Evolutionary conservation across 2,888 invertebrate species (phyloP).

Genomic region (Hylaea fasciaria): DNA sequence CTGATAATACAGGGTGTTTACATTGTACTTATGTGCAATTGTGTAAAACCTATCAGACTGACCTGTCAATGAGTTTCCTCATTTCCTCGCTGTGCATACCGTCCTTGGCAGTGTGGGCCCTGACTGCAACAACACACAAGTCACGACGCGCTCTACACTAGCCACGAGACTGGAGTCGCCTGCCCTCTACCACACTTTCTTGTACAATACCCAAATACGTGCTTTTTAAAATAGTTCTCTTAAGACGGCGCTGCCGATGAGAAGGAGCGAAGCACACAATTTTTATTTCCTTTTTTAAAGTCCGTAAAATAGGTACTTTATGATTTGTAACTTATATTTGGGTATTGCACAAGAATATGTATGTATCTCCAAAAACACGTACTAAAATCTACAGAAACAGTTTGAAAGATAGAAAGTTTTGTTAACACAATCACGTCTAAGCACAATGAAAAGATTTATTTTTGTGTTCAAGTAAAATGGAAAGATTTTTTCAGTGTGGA

Average conservation of each 20-base stretch:
- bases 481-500: constrained; percentile 46
- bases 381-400: constrained; percentile 77
- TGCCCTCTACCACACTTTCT: constrained; percentile 64
- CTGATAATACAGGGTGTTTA: constrained; percentile 21
- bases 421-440: constrained; percentile 82
- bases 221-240: neutral
- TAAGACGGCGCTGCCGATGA: constrained; percentile 7
- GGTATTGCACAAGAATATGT: constrained; percentile 59
- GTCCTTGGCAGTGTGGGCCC: constrained; percentile 92
- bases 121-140: constrained; percentile 86
- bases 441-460: constrained; percentile 59
- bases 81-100: constrained; percentile 98
- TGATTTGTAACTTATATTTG: constrained; percentile 29
- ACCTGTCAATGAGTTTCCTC: constrained; percentile 99
- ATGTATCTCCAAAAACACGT: constrained; percentile 63
- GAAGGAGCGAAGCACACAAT: neutral
- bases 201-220: constrained; percentile 57
- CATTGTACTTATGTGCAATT: constrained; percentile 40
- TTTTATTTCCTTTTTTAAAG: neutral
- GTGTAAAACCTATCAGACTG: constrained; percentile 82
- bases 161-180: constrained; percentile 69
- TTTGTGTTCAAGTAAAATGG: constrained; percentile 42
- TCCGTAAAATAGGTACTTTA: neutral
- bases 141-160: constrained; percentile 82
- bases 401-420: constrained; percentile 63